Conservation (phyloP, 2,797 vertebrate species). For the Falco peregrinus region DNA sequence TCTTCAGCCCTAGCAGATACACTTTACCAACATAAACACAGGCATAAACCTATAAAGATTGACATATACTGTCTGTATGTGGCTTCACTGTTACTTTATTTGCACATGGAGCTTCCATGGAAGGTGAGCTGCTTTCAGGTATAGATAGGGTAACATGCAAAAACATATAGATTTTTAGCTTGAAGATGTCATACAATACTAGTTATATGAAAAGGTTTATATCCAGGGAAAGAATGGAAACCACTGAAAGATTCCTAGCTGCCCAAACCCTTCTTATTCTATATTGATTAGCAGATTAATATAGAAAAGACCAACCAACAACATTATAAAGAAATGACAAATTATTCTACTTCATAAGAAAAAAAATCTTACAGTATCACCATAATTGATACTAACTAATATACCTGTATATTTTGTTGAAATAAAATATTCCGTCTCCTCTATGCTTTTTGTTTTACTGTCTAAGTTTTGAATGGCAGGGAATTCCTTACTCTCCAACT, state of each 20-base stretch:
- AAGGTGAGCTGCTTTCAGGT: not conserved
- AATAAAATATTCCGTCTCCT: not conserved
- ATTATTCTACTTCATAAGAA: not conserved
- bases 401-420: not conserved
- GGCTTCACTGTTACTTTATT: not conserved
- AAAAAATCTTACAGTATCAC: not conserved
- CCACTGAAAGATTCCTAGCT: not conserved
- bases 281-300: not conserved
- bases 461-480: not conserved
- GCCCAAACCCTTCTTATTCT: not conserved
- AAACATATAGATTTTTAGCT: not conserved
- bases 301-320: not conserved
- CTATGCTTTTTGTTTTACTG: not conserved
- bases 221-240: not conserved
- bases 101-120: not conserved
- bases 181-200: not conserved
- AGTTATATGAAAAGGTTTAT: not conserved
- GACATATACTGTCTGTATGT: too few relatives aligned
- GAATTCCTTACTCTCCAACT: not conserved
- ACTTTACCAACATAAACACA: too few relatives aligned
- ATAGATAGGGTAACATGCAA: too few relatives aligned
- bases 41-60: not conserved
- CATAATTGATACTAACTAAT: not conserved
- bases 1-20: not conserved
- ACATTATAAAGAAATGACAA: not conserved